Conservation (phyloP, 2,888 invertebrate species). For the Ormyrus labotus region DNA sequence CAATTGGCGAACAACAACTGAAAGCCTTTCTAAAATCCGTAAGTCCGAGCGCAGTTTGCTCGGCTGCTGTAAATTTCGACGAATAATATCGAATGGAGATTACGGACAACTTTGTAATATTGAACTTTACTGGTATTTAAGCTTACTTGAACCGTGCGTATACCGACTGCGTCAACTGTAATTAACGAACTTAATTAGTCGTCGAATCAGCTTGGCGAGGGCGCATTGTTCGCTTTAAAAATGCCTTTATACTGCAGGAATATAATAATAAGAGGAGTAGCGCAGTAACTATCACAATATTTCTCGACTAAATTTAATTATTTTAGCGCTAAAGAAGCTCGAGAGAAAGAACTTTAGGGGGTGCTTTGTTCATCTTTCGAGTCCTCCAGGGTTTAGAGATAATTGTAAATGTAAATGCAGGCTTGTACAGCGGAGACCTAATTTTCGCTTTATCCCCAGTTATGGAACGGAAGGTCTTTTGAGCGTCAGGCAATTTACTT, state of each 20-base stretch:
- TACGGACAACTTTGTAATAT: no score
- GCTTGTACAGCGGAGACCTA: conserved; percentile 25
- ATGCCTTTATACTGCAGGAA: no score
- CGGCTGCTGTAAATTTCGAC: no score
- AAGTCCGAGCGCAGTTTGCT: no score
- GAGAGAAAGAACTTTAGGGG: not conserved
- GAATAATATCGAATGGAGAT: no score
- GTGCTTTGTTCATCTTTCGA: conserved; percentile 31
- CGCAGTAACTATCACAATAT: not conserved
- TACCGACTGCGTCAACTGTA: no score
- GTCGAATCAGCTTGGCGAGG: not conserved
- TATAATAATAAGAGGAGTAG: not conserved
- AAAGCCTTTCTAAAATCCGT: no score
- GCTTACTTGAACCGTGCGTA: no score
- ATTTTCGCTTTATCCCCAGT: conserved; percentile 48
- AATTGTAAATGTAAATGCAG: conserved; percentile 47
- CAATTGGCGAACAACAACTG: no score
- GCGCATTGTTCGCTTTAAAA: no score
- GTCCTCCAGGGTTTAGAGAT: conserved; percentile 24
- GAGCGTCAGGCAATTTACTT: conserved; percentile 36
- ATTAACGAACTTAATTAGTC: no score
- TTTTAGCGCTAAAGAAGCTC: not conserved
- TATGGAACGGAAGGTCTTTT: conserved; percentile 39
- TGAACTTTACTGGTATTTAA: no score
- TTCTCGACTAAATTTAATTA: conserved; percentile 2